Percentiles rank a stretch among this genome's conserved stretches.
Conservation (phyloP, 2,888 invertebrate genomes). For the Andrena bicolor region DNA sequence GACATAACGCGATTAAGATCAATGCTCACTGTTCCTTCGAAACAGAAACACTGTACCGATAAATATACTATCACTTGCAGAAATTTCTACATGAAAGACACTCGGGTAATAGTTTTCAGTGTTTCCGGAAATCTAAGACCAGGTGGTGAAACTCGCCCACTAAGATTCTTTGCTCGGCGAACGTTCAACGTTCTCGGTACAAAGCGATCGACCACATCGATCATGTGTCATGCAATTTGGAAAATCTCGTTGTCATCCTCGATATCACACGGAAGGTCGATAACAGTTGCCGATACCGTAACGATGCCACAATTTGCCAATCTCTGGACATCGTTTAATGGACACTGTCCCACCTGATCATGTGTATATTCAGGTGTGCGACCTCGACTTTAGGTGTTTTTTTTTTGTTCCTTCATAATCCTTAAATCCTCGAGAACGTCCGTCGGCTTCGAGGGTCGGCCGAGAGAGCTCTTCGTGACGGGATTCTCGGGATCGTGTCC, state of each 20-base stretch:
- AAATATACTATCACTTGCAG: conserved; percentile 3
- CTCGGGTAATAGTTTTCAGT: neutral
- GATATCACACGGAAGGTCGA: conserved; percentile 11
- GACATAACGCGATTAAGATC: too few species aligned
- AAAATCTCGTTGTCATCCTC: conserved; percentile 14
- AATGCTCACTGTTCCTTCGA: neutral
- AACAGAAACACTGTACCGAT: neutral
- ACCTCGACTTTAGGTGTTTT: neutral
- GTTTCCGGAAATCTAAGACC: too few species aligned
- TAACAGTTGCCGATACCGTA: conserved; percentile 2
- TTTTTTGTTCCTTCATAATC: conserved; percentile 8
- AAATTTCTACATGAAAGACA: neutral
- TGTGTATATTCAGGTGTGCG: neutral
- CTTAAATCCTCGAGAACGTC: conserved; percentile 10
- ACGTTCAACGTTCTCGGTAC: too few species aligned
- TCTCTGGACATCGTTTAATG: conserved; percentile 8
- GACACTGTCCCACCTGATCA: neutral
- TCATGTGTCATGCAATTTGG: neutral
- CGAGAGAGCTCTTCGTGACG: neutral
- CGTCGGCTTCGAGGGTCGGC: neutral
- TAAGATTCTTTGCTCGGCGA: too few species aligned
- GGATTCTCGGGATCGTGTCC: conserved; percentile 1
- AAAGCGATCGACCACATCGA: too few species aligned
- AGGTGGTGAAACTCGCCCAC: too few species aligned
- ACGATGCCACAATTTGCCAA: conserved; percentile 17